A percentile compares a stretch with the other conserved stretches of the same genome.
Evolutionary conservation across 2,113 vertebrate species (phyloP).

Genomic region (Spea bombifrons): DNA sequence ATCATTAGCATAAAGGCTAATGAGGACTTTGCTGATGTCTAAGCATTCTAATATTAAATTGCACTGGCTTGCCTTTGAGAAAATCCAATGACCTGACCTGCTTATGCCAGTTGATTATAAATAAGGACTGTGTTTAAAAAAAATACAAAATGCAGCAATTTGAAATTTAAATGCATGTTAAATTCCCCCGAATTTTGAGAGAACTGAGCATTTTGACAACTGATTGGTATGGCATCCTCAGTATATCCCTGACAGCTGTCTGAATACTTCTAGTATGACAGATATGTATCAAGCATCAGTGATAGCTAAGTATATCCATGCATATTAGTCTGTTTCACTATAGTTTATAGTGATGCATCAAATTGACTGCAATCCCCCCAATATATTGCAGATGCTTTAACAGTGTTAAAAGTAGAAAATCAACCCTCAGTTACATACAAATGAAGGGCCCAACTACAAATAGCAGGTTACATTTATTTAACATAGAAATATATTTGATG

Average conservation of each 20-base stretch:
- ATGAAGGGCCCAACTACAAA: too few relatives aligned
- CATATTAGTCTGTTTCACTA: constrained; percentile 17
- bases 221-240: constrained; percentile 39
- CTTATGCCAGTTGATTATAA: constrained; percentile 44
- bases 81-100: constrained; percentile 28
- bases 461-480: too few relatives aligned
- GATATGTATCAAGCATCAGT: constrained; percentile 19
- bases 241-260: constrained; percentile 42
- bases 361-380: too few relatives aligned
- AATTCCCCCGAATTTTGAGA: constrained; percentile 34
- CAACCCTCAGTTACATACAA: too few relatives aligned
- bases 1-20: background rate
- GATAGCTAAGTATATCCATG: constrained; percentile 27
- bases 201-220: constrained; percentile 45
- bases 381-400: too few relatives aligned
- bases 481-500: too few relatives aligned
- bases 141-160: constrained; percentile 36
- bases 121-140: constrained; percentile 36
- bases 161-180: constrained; percentile 45
- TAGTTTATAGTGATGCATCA: constrained; percentile 11
- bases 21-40: background rate
- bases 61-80: background rate
- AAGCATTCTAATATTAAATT: constrained; percentile 14
- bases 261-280: constrained; percentile 27
- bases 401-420: too few relatives aligned